Evolutionary conservation across 2,113 vertebrate genomes (phyloP), one percentile per base, ranked within the genome.

Genomic region (Triplophysa tibetana): DNA sequence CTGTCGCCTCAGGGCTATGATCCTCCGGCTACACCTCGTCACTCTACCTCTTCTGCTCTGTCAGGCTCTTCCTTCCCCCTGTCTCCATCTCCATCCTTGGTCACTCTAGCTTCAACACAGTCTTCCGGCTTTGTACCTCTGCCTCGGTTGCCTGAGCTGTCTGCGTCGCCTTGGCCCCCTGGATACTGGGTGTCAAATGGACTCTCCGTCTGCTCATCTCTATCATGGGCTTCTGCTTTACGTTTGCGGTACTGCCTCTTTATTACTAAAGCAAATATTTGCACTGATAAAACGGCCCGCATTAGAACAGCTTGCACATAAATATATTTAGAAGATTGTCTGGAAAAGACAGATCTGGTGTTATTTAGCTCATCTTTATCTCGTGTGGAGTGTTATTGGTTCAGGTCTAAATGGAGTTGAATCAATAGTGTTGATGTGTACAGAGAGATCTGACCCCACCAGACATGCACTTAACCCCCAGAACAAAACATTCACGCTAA

Each of bases 251-350:
- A 56, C 17, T 21, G 54, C 33, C 14, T 4, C 33, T 24, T 74
- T 74, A 74, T 43, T 74, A 61, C 70, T 61, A 61, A 61, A 61
- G 56, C 33, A 58, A 74, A 74, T 74, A 45, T 74, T 74, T 74
- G 69, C 50, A 1, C 50, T 56, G 50, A 60, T 29, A 17, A 45
- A 74, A 74, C n/a, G 60, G 56, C 70, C 54, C 5, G 23, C 56
- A 52, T 61, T 74, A 74, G n/a, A 43, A 61, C 70, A 60, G 54
- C 54, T 73, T 9, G 54, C 70, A 61, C 56, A 74, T 61, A 60
- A 74, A 74, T 74, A 61, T 61, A 61, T 73, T 41, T 43, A 73
- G 7, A 58, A 43, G 5, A 3, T 45, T 45, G 24, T 74, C 56
- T 56, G 17, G 23, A 1, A 62, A 58, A 41, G 23, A 4, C 24